phyloP scores from a whole-genome alignment of 2,113 vertebrate species.

The Cromileptes altivelis region DNA sequence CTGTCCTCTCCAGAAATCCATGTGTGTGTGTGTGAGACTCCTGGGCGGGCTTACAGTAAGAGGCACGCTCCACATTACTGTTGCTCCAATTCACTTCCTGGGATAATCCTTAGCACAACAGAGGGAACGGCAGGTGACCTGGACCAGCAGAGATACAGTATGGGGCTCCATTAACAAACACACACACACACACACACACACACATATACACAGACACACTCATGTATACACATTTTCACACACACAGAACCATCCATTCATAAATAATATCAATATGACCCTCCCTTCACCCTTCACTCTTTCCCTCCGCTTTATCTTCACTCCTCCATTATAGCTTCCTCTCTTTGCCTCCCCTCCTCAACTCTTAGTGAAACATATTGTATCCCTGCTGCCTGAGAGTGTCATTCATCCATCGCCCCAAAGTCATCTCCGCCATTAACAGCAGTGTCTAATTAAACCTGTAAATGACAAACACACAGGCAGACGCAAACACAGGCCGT shows the following conservation, averaged over 20 bases:
- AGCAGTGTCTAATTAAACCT: slow-evolving; percentile 82
- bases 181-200: slow-evolving; percentile 39
- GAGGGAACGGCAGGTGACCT: slow-evolving; percentile 80
- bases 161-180: slow-evolving; percentile 70
- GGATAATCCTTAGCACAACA: slow-evolving; percentile 83
- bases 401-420: slow-evolving; percentile 74
- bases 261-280: slow-evolving; percentile 78
- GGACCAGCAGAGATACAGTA: slow-evolving; percentile 73
- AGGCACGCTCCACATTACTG: slow-evolving; percentile 77
- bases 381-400: slow-evolving; percentile 56
- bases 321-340: slow-evolving; percentile 16
- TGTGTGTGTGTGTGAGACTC: slow-evolving; percentile 45
- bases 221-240: slow-evolving; percentile 19
- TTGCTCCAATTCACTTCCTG: slow-evolving; percentile 84
- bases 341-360: slow-evolving; percentile 40
- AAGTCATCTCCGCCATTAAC: slow-evolving; percentile 84
- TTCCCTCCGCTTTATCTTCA: slow-evolving; percentile 41
- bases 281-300: slow-evolving; percentile 66
- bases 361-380: slow-evolving; percentile 74
- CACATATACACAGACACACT: not conserved
- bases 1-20: slow-evolving; percentile 10
- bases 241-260: slow-evolving; percentile 73
- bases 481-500: slow-evolving; percentile 75
- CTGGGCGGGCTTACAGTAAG: slow-evolving; percentile 64
- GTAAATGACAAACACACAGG: slow-evolving; percentile 81